Evolutionary conservation across 2,888 invertebrate species (phyloP).

Genomic region (Acutogordius australiensis): DNA sequence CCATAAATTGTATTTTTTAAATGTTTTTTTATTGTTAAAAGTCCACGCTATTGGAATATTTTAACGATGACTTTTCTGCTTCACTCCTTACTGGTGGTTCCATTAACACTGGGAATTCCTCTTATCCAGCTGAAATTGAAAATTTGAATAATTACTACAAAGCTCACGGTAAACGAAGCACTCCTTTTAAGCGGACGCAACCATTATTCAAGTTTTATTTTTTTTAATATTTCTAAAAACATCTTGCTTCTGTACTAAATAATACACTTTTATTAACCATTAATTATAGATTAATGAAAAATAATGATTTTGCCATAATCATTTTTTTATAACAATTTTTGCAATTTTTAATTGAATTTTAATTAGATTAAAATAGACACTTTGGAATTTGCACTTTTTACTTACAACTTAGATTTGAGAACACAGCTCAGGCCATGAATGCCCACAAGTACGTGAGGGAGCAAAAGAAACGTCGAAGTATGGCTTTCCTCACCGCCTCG

Average conservation of each 20-base stretch:
- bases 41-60: no score
- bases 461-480: background rate
- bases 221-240: no score
- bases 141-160: slow-evolving; percentile 1
- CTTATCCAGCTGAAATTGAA: slow-evolving; percentile 4
- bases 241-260: no score
- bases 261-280: no score
- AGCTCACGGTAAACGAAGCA: background rate
- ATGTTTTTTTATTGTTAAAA: no score
- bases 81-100: no score
- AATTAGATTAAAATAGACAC: no score
- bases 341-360: background rate
- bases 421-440: background rate
- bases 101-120: no score
- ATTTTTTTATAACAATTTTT: background rate
- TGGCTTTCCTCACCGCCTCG: background rate
- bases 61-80: no score
- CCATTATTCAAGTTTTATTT: background rate
- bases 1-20: no score
- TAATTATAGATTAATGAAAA: background rate
- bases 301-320: slow-evolving; percentile 5
- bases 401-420: background rate
- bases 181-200: background rate
- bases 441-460: background rate
- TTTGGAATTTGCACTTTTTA: background rate